Evolutionary conservation across 2,888 invertebrate species (phyloP).

Genomic region (Coenonympha arcania): DNA sequence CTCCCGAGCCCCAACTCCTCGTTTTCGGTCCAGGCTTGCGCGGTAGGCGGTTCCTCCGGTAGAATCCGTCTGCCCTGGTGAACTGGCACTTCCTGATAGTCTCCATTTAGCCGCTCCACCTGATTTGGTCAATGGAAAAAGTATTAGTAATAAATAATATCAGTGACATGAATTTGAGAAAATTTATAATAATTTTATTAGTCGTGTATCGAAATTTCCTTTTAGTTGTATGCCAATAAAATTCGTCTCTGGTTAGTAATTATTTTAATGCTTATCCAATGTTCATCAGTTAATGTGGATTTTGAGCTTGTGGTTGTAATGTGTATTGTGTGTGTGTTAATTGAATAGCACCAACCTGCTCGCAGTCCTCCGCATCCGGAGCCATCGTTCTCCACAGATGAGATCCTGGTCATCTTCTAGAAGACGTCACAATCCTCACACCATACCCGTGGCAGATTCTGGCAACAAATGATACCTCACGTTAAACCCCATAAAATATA

Average conservation of each 20-base stretch:
- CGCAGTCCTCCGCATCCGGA: conserved; percentile 49
- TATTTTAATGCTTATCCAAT: background rate
- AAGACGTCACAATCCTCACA: conserved; percentile 20
- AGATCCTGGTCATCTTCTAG: conserved; percentile 32
- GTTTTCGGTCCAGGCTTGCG: conserved; percentile 53
- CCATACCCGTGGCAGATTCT: conserved; percentile 26
- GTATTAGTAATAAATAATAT: background rate
- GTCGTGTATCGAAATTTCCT: too few relatives aligned
- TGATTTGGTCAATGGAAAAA: background rate
- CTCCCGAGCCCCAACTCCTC: conserved; percentile 37
- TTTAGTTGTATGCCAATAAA: too few relatives aligned
- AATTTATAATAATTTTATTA: background rate
- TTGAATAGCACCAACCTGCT: conserved; percentile 32
- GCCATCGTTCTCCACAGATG: conserved; percentile 39
- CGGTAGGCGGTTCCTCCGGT: conserved; percentile 40
- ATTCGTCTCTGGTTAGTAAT: background rate
- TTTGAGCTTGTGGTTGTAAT: too few relatives aligned
- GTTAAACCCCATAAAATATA: conserved; percentile 21
- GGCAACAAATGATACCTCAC: conserved; percentile 27
- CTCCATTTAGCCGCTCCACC: conserved; percentile 37
- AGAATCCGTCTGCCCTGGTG: conserved; percentile 44
- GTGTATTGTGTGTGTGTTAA: too few relatives aligned
- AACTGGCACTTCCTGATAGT: conserved; percentile 32
- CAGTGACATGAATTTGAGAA: background rate
- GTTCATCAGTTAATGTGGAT: background rate